Base-by-base conservation (phyloP, 2,797 vertebrate species). In the Ciconia nigra region DNA sequence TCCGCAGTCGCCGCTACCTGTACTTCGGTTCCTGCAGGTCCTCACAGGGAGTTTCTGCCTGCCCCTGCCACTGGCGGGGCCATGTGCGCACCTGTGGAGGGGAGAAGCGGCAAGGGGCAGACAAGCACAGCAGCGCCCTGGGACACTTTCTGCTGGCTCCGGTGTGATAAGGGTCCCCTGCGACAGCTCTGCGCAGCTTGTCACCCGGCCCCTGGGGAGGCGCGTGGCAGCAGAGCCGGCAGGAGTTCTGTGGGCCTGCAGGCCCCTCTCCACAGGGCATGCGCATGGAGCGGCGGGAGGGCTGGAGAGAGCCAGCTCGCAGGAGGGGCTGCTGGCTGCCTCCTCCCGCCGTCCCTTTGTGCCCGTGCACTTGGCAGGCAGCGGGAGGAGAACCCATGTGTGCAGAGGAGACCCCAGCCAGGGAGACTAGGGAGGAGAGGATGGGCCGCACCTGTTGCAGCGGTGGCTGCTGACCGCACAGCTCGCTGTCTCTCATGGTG, bases 331-430 rank as follows among this genome's bases (percentile, higher is more conserved):
- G 4, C 59, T 8, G 18, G 6, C 37, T 35, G 44, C 62, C 5
- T 57, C 25, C 10, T 41, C 13, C 33, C 8, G 2, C 42, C 2
- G 0, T 15, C 25, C 28, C 65, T 26, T 29, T 17, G 29, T 37
- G 57, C 57, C 9, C 0, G 1, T 0, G 16, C 31, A 15, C 7
- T 0, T 0, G 0, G 26, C 26, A 9, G 42, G 65, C 1, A 5
- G 29, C 11, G 4, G 31, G 19, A 31, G 33, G 13, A 28, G 18
- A 78, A 6, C 33, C n/a, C 28, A 4, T 1, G 1, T 15, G 29
- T 26, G 16, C 2, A 1, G 6, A 26, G 20, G 7, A 24, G 12
- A 22, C 13, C 17, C 9, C 1, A 2, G 15, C 4, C 21, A 7
- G 54, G 25, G 28, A 24, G 11, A 3, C 26, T 0, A 2, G 26